These are phyloP conservation scores for Onychomys leucogaster DNA, from an alignment of 2,797 vertebrate species.

Conservation along the genomic window DNA sequence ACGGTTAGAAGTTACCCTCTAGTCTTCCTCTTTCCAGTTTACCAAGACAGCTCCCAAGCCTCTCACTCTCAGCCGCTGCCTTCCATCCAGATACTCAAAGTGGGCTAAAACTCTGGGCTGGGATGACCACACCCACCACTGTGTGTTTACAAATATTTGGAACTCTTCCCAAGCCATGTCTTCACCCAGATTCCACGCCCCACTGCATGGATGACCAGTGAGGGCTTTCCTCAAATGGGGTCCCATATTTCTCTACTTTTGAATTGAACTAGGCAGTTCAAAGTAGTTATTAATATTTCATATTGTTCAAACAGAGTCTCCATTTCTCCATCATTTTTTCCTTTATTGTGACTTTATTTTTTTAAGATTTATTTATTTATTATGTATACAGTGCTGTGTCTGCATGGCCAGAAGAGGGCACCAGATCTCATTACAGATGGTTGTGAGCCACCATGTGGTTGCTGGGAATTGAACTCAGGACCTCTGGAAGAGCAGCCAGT, in stretches of 20 bases:
- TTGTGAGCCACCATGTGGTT: too few relatives aligned
- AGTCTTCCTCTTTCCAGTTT: neutral
- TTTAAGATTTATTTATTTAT: too few relatives aligned
- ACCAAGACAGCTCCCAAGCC: too few relatives aligned
- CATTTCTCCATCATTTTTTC: constrained; percentile 30
- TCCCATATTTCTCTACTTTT: neutral
- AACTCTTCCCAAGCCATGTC: neutral
- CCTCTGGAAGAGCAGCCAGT: too few relatives aligned
- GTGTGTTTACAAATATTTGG: neutral
- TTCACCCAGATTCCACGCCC: neutral
- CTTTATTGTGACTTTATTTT: neutral
- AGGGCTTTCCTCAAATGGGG: neutral
- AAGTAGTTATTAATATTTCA: constrained; percentile 13
- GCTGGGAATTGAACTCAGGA: too few relatives aligned
- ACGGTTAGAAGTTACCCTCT: neutral
- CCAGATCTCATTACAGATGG: too few relatives aligned
- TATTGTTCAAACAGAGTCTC: neutral
- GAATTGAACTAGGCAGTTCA: neutral
- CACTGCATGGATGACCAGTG: rapidly evolving
- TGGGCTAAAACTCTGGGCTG: neutral
- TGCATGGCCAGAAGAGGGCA: too few relatives aligned
- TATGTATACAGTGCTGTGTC: too few relatives aligned
- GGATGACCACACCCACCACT: neutral
- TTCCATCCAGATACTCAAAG: neutral
- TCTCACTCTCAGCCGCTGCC: neutral